A percentile compares a stretch with the other conserved stretches of the same genome.
Evolutionary conservation across 2,797 vertebrate species (phyloP).

Genomic region (Zenarchopterus dispar): DNA sequence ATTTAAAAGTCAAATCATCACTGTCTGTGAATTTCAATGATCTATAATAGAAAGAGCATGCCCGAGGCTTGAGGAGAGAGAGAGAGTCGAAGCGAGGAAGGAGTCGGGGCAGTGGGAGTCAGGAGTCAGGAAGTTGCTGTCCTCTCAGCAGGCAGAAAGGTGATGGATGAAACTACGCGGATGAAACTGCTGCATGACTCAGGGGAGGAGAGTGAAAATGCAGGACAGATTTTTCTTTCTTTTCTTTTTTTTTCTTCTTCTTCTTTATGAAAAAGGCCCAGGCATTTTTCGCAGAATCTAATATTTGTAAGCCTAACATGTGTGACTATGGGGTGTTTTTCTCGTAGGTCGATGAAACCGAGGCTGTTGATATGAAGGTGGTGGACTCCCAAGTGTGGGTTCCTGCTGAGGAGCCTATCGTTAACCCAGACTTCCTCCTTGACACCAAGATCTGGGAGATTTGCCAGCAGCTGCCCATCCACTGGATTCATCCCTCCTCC

Average conservation of each 20-base stretch:
- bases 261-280: neutral
- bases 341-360: conserved; percentile 84
- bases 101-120: conserved; percentile 56
- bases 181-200: conserved; percentile 40
- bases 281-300: conserved; percentile 22
- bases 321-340: conserved; percentile 40
- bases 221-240: conserved; percentile 28
- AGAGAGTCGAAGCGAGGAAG: conserved; percentile 28
- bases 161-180: conserved; percentile 69
- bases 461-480: conserved; percentile 91
- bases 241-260: too few species aligned
- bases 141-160: conserved; percentile 56
- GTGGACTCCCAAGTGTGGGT: conserved; percentile 94
- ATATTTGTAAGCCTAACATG: conserved; percentile 18
- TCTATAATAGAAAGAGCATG: conserved; percentile 63
- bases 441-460: conserved; percentile 94
- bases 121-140: conserved; percentile 61
- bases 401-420: conserved; percentile 90
- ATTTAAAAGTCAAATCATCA: conserved; percentile 82
- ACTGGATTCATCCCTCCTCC: conserved; percentile 93
- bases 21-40: conserved; percentile 79
- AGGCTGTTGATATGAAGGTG: conserved; percentile 85
- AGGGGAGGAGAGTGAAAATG: conserved; percentile 48
- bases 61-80: conserved; percentile 58
- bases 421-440: conserved; percentile 91